Base-by-base conservation (phyloP, 2,888 invertebrate genomes). In the Gonocerus acuteangulatus region DNA sequence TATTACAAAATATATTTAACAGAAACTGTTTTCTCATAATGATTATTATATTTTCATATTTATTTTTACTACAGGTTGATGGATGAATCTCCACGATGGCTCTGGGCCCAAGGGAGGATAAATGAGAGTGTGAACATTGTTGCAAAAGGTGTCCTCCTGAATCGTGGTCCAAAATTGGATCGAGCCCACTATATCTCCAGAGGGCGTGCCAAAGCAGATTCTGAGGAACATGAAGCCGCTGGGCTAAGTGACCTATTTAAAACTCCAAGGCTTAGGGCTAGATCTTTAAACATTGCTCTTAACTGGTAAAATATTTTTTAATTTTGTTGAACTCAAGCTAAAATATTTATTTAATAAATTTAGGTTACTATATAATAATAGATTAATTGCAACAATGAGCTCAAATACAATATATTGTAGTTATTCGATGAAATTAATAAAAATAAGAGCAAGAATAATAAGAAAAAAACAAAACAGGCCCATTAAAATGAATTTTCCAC, bases 1-100 rank as follows among this genome's bases (percentile, higher is more conserved):
- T n/a, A n/a, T n/a, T n/a, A n/a, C n/a, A n/a, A n/a, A n/a, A n/a
- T n/a, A n/a, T n/a, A n/a, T n/a, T n/a, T n/a, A n/a, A n/a, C n/a
- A n/a, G n/a, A n/a, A n/a, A n/a, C n/a, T n/a, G n/a, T n/a, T n/a
- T n/a, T n/a, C n/a, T n/a, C n/a, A n/a, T n/a, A n/a, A n/a, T n/a
- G n/a, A n/a, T n/a, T n/a, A n/a, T n/a, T n/a, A n/a, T n/a, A n/a
- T n/a, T n/a, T n/a, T n/a, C n/a, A n/a, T n/a, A n/a, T n/a, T n/a
- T n/a, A n/a, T n/a, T n/a, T 16, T 48, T 42, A 6, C 21, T 44
- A n/a, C 13, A 68, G 91, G 91, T 75, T 89, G 2, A 85, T 92
- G 81, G 90, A 91, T 69, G 91, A 92, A 75, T 91, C 90, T 6
- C 89, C 90, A 0, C 80, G 90, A 15, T 92, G 91, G 91, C 74